A percentile compares a stretch with the other conserved stretches of the same genome.
Evolutionary conservation across 2,888 invertebrate species (phyloP).

Genomic region (Thera obeliscata): DNA sequence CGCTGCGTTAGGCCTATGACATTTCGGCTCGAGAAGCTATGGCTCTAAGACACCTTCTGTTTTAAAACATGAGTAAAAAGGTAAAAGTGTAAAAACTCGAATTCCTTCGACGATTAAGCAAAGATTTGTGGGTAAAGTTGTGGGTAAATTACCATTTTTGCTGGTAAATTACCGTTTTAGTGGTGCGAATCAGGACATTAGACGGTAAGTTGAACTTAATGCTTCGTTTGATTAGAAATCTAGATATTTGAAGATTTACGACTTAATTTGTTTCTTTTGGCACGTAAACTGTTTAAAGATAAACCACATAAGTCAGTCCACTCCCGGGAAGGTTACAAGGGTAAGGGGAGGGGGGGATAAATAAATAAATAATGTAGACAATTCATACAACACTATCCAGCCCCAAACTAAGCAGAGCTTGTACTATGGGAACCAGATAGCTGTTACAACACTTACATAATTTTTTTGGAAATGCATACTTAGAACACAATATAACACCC

Average conservation of each 20-base stretch:
- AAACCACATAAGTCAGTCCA: too few species aligned
- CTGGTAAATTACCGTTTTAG: conserved; percentile 36
- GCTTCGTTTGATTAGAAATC: conserved; percentile 33
- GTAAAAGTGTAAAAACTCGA: conserved; percentile 39
- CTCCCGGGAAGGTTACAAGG: too few species aligned
- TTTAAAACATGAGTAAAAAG: conserved; percentile 43
- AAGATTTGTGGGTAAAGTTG: conserved; percentile 70
- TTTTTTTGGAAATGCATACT: too few species aligned
- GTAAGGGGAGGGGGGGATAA: too few species aligned
- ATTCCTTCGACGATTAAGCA: conserved; percentile 58
- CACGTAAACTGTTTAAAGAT: background rate
- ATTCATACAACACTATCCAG: too few species aligned
- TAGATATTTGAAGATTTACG: conserved; percentile 31
- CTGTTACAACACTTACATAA: too few species aligned
- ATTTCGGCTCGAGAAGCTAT: background rate
- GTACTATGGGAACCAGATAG: too few species aligned
- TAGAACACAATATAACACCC: too few species aligned
- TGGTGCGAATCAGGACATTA: conserved; percentile 33
- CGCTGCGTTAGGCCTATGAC: background rate
- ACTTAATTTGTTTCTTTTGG: conserved; percentile 13
- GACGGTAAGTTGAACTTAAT: conserved; percentile 34
- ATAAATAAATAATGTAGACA: too few species aligned
- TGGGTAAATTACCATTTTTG: conserved; percentile 44
- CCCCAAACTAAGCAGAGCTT: too few species aligned
- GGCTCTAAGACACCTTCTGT: conserved; percentile 17